Percentiles rank a stretch among this genome's conserved stretches.
Conservation (phyloP, 1,140 invertebrate species). For the Chironomus tepperi region DNA sequence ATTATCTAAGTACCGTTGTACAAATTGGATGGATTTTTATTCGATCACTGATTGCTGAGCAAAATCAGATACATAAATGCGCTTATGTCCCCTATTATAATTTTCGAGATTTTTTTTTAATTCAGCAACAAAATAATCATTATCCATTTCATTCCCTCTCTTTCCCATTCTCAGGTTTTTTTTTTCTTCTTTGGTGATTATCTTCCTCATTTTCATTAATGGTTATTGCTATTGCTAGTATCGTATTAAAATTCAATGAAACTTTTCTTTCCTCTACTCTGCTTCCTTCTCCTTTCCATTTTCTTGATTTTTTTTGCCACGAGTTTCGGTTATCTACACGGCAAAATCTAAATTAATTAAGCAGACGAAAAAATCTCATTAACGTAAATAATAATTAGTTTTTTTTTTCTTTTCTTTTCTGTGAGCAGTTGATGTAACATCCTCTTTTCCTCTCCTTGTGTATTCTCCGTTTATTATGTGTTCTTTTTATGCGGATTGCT, state of each 20-base stretch:
- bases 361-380: constrained; percentile 23
- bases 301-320: not conserved
- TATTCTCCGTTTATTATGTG: not conserved
- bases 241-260: constrained; percentile 20
- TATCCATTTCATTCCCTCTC: not conserved
- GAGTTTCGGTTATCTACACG: not conserved
- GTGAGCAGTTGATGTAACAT: constrained; percentile 1
- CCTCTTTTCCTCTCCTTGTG: not conserved
- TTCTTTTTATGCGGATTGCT: no score
- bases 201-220: constrained; percentile 19
- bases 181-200: constrained; percentile 1
- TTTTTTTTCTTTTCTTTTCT: constrained; percentile 18
- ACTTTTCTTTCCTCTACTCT: not conserved
- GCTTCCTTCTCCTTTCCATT: not conserved
- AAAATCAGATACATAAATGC: no score
- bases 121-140: not conserved
- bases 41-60: no score
- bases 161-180: not conserved
- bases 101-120: no score
- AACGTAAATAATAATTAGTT: constrained; percentile 24
- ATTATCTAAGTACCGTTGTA: no score
- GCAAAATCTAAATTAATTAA: constrained; percentile 23
- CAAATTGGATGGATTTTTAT: no score
- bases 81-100: no score
- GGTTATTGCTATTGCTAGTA: constrained; percentile 22